Evolutionary conservation across 2,113 vertebrate species (phyloP), one percentile per base, ranked within the genome.

Genomic region (Xiphorhynchus elegans): DNA sequence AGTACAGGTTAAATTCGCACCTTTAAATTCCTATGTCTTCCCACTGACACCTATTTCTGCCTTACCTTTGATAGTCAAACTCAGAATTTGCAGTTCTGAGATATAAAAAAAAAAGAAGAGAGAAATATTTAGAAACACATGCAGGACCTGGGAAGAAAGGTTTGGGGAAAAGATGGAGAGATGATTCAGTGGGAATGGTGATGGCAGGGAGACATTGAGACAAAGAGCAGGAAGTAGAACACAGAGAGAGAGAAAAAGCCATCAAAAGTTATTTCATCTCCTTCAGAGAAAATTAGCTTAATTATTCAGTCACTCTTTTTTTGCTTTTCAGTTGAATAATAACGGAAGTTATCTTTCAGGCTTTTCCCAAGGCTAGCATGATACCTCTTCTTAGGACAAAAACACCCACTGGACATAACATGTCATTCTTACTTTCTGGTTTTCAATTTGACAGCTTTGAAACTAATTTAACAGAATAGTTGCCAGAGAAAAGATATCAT

Each of bases 331-430:
- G 80, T 4, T 88, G 73, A 78, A 90, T 87, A 94, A 87, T 52
- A 86, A 84, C 6, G 8, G 60, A 84, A 89, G 50, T 24, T 93
- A 58, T 68, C 66, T 90, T 86, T 75, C 13, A 87, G 83, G 60
- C 76, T 96, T 90, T 92, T 75, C 85, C n/a, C 69, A 84, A 84
- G 68, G 92, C 52, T 75, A 83, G 56, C 44, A 75, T 84, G 68
- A 90, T 91, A 96, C 56, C 64, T 75, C 76, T 74, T 96, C 90
- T 68, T 77, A 94, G 88, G 95, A 96, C 90, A 94, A 66, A 84
- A 95, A 90, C 50, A 90, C 39, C 93, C 93, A 86, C 24, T 69
- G 73, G 93, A 86, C 31, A 80, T 52, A 80, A 86, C 33, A 82
- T 44, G 80, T 87, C 93, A 89, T 7, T 88, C 47, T 68, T 60